Evolutionary conservation across 2,797 vertebrate species (phyloP).

Genomic region (Paedocypris micromegethes): DNA sequence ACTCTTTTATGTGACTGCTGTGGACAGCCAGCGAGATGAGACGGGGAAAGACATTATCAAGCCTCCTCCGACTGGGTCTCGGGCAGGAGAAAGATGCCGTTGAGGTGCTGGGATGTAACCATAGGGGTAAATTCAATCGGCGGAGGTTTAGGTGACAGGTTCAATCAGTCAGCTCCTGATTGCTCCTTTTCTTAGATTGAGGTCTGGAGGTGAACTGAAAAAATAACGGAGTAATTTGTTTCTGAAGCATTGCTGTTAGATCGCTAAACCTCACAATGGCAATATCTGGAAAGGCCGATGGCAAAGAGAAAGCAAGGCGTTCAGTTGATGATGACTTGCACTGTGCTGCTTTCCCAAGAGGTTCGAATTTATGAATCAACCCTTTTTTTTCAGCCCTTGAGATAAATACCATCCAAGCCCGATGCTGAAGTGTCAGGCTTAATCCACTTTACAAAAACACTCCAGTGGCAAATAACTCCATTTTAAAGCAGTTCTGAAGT

Average conservation of each 20-base stretch:
- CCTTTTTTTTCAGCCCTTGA: slow-evolving; percentile 11
- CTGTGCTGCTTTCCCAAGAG: neutral
- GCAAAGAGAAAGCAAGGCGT: slow-evolving; percentile 44
- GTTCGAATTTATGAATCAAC: slow-evolving; percentile 28
- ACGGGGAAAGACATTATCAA: slow-evolving; percentile 55
- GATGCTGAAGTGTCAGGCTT: slow-evolving; percentile 28
- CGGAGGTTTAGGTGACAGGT: slow-evolving; percentile 60
- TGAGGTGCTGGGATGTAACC: slow-evolving; percentile 47
- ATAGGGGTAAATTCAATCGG: slow-evolving; percentile 59
- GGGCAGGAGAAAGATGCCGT: slow-evolving; percentile 44
- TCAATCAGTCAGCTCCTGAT: slow-evolving; percentile 63
- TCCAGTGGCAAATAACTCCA: neutral
- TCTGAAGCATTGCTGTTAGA: slow-evolving; percentile 47
- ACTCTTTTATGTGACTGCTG: slow-evolving; percentile 58
- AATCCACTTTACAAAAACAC: slow-evolving; percentile 36
- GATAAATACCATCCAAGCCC: slow-evolving; percentile 31
- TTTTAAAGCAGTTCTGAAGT: slow-evolving; percentile 4
- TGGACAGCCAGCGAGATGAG: slow-evolving; percentile 49
- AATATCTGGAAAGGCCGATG: slow-evolving; percentile 18
- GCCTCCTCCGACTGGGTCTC: slow-evolving; percentile 51
- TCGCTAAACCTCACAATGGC: slow-evolving; percentile 39
- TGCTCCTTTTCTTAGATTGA: slow-evolving; percentile 51
- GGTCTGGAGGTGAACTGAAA: slow-evolving; percentile 51
- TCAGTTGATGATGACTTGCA: slow-evolving; percentile 35
- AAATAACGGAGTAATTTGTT: slow-evolving; percentile 50